These are phyloP conservation scores for Diglossa cyanea DNA, from an alignment of 2,797 vertebrate species.

Conservation along the genomic window DNA sequence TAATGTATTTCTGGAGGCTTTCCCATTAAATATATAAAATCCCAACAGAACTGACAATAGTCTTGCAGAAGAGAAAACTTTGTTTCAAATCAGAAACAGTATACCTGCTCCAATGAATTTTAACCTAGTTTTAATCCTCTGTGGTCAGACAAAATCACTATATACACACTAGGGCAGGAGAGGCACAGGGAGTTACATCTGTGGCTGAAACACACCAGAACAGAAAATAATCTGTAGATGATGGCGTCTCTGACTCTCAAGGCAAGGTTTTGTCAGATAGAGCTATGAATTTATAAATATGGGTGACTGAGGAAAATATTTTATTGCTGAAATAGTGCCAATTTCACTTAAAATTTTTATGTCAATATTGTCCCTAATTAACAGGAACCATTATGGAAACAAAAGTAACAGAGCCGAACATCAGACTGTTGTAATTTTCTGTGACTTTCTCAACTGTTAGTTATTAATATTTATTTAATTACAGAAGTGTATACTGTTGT, in stretches of 20 bases:
- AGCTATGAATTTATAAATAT: not conserved
- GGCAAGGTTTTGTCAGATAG: not conserved
- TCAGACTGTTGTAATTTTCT: not conserved
- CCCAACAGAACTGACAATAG: not conserved
- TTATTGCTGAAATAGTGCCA: not conserved
- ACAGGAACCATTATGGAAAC: not conserved
- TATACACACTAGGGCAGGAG: not conserved
- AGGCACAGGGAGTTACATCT: not conserved
- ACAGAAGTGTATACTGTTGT: not conserved
- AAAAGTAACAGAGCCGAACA: not conserved
- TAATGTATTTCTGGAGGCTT: not conserved
- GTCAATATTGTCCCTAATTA: not conserved
- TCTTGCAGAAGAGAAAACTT: not conserved
- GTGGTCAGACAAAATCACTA: not conserved
- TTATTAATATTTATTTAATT: not conserved
- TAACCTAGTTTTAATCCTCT: not conserved
- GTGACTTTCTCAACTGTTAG: not conserved
- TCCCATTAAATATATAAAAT: not conserved
- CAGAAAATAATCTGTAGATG: not conserved
- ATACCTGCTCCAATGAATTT: not conserved
- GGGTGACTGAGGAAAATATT: not conserved
- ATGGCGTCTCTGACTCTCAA: not conserved
- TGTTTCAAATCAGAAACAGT: not conserved
- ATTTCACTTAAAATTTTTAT: not conserved
- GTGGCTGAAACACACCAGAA: not conserved